These are phyloP conservation scores for Steinernema carpocapsae DNA, from an alignment of 2,888 invertebrate genomes.

Conservation along the genomic window DNA sequence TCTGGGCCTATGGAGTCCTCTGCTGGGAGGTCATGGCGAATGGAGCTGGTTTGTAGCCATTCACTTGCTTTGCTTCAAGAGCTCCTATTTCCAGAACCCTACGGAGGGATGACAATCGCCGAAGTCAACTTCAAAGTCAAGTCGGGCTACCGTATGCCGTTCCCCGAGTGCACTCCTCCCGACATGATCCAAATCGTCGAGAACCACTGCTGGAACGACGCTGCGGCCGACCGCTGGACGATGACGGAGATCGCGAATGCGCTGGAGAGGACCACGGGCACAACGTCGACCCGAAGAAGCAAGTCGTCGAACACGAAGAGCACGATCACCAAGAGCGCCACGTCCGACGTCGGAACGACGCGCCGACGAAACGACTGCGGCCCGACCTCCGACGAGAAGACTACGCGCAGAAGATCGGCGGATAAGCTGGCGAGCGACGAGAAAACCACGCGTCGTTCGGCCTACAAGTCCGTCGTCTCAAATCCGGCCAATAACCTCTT, in stretches of 20 bases:
- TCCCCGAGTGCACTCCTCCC: constrained; percentile 36
- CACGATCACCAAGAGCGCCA: too few relatives aligned
- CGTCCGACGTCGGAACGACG: too few relatives aligned
- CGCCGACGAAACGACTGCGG: too few relatives aligned
- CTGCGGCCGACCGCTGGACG: constrained; percentile 36
- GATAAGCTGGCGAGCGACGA: too few relatives aligned
- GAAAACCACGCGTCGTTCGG: background rate
- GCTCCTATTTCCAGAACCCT: constrained; percentile 35
- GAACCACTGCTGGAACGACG: constrained; percentile 38
- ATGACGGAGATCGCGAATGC: constrained; percentile 38
- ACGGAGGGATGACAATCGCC: constrained; percentile 40
- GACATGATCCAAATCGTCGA: too few relatives aligned
- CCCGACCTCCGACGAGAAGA: too few relatives aligned
- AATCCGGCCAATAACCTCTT: background rate
- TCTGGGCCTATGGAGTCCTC: constrained; percentile 46
- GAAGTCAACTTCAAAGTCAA: constrained; percentile 37
- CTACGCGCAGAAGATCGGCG: too few relatives aligned
- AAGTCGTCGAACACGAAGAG: too few relatives aligned
- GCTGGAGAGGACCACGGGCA: too few relatives aligned
- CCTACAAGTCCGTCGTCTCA: background rate
- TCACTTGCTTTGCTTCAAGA: too few relatives aligned
- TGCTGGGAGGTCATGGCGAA: constrained; percentile 42
- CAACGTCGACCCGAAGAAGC: too few relatives aligned
- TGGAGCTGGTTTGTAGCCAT: too few relatives aligned
- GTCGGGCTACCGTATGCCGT: constrained; percentile 36